Evolutionary conservation across 2,797 vertebrate species (phyloP), one percentile per base, ranked within the genome.

Genomic region (Holocentrus rufus): DNA sequence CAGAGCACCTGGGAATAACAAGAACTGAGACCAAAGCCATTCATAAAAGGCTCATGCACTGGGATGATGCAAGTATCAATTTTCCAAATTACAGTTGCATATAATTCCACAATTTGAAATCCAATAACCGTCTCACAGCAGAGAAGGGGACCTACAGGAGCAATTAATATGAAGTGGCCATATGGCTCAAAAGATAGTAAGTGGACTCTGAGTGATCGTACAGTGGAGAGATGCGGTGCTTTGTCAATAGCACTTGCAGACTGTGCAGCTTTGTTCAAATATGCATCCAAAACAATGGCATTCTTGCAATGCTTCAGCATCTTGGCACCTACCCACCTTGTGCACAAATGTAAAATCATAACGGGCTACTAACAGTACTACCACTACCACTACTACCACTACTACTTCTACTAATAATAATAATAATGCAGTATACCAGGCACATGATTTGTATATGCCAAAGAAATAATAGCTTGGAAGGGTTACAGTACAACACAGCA

Each of bases 1-100:
- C 65, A 83, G 46, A 69, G 58, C 66, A 67, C 75, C 77, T 65
- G 60, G 66, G 52, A 76, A 69, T 57, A 59, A 72, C 23, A 44
- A 67, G 23, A 73, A 46, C 14, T 18, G 31, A 34, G 25, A 14
- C 39, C 31, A 54, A 25, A 74, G 31, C 36, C 44, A 77, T 55
- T 57, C 44, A 59, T 18, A 69, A 65, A 66, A 67, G 50, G 3
- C 9, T 31, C 42, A 39, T 57, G 39, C 60, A 65, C 27, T 55
- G 49, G 69, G 15, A 17, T 30, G 61, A 54, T 20, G 60, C 7
- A 42, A 42, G 65, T 65, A 65, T 50, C 56, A 60, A 64, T 72
- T 74, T 70, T 56, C 58, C 49, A 65, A 79, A 65, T 69, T 55
- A 61, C 54, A 65, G 55, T 74, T 59, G 49, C 54, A 60, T 61